Base-by-base conservation (phyloP, 2,797 vertebrate genomes). In the Galago senegalensis region DNA sequence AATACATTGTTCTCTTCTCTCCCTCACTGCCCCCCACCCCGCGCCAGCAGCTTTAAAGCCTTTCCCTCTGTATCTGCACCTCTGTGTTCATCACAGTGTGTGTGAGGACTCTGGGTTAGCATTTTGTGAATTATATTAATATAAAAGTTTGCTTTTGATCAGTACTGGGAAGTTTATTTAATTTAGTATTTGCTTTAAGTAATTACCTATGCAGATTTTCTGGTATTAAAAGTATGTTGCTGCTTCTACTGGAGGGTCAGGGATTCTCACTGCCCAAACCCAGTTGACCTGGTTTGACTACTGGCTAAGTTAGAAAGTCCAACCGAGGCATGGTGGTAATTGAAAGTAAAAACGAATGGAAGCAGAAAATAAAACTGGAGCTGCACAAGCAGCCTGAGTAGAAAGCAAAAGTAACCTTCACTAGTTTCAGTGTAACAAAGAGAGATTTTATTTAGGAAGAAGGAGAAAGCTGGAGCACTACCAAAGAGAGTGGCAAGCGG, bases 101-200 rank as follows among this genome's bases (percentile, higher is more conserved):
- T 0, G 0, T 17, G 14, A 53, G 11, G 43, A 3, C n/a, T 5
- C 2, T 46, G 25, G 9, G 49, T 23, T 43, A 17, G 5, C 3
- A 25, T n/a, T n/a, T 86, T 27, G 29, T 46, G 17, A n/a, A n/a
- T 27, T 29, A 80, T 2, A 0, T 10, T 18, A 58, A 27, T 14
- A 25, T 11, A 67, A 81, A 58, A 13, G 27, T 37, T 40, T 72
- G 3, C 2, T 63, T 67, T 37, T 21, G 2, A 1, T 29, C 18
- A 17, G 7, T 25, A 37, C 8, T 25, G 34, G 31, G 20, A 37
- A 16, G 14, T 49, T 34, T 58, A 60, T 60, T 60, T 70, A 53
- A 49, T 53, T 60, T 10, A 60, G 29, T 77, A 29, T 31, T 92
- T 65, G n/a, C 9, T 56, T 75, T 58, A 12, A 53, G 61, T 6